Evolutionary conservation across 2,797 vertebrate species (phyloP).

Genomic region (Lepilemur ruficaudatus): DNA sequence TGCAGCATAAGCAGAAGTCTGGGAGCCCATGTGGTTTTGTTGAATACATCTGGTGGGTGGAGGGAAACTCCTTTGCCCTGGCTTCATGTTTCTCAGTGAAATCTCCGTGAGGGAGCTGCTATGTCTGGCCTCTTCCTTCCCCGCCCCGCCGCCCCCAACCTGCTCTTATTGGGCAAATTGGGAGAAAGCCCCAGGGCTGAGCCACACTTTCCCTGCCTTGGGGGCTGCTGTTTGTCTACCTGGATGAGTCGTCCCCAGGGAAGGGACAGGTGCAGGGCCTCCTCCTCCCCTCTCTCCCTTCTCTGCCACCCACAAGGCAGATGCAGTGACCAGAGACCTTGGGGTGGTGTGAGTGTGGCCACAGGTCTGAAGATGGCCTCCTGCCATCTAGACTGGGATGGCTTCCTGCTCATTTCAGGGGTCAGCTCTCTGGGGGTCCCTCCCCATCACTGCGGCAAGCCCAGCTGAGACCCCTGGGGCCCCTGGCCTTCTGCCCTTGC

Average conservation of each 20-base stretch:
- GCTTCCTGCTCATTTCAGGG: background rate
- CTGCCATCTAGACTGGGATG: background rate
- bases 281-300: background rate
- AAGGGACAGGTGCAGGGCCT: background rate
- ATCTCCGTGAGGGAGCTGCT: background rate
- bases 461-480: background rate
- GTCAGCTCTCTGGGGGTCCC: background rate
- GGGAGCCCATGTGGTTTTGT: background rate
- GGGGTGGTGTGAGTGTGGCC: accelerated
- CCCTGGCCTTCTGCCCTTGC: background rate
- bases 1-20: background rate
- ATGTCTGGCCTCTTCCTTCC: background rate
- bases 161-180: background rate
- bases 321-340: background rate
- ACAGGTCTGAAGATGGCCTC: background rate
- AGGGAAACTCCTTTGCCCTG: background rate
- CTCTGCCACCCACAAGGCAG: background rate
- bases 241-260: background rate
- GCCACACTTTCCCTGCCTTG: background rate
- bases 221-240: background rate
- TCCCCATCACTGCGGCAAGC: background rate
- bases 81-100: background rate
- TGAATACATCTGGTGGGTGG: background rate
- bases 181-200: background rate
- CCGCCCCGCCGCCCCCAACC: background rate